Evolutionary conservation across 2,797 vertebrate genomes (phyloP).

Genomic region (Petrocephalus sullivani): DNA sequence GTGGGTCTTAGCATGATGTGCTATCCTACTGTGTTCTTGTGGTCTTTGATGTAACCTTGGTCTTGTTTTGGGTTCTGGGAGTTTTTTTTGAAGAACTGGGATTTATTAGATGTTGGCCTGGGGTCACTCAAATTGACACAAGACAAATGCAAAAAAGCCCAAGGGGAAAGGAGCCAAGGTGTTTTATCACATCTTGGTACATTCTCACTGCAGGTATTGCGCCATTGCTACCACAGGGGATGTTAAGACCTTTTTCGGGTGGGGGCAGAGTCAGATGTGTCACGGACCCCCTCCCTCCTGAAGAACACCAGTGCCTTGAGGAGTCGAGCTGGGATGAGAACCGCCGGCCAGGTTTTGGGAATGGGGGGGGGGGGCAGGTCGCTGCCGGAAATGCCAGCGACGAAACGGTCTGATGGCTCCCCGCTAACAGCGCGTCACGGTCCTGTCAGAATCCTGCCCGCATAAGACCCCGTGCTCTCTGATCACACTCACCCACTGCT

Average conservation of each 20-base stretch:
- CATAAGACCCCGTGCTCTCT: not conserved
- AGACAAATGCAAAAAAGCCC: not conserved
- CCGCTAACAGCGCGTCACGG: not conserved
- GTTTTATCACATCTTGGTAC: not conserved
- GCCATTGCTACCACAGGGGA: not conserved
- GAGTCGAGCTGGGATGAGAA: not conserved
- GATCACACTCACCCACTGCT: not conserved
- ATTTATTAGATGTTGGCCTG: not conserved
- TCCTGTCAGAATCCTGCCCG: not conserved
- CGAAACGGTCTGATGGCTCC: not conserved
- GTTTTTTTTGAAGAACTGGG: not conserved
- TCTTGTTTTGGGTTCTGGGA: not conserved
- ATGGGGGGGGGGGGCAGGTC: not conserved
- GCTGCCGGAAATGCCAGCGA: not conserved
- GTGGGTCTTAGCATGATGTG: not conserved
- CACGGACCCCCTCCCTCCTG: not conserved
- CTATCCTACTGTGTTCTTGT: not conserved
- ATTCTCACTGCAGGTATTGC: not conserved
- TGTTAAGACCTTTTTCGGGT: not conserved
- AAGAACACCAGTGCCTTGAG: not conserved
- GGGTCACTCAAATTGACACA: not conserved
- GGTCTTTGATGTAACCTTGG: not conserved
- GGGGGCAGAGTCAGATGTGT: not conserved
- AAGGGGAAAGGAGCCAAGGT: not conserved
- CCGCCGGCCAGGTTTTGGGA: not conserved